Evolutionary conservation across 2,888 invertebrate species (phyloP).

Genomic region (Cheilosia scutellata): DNA sequence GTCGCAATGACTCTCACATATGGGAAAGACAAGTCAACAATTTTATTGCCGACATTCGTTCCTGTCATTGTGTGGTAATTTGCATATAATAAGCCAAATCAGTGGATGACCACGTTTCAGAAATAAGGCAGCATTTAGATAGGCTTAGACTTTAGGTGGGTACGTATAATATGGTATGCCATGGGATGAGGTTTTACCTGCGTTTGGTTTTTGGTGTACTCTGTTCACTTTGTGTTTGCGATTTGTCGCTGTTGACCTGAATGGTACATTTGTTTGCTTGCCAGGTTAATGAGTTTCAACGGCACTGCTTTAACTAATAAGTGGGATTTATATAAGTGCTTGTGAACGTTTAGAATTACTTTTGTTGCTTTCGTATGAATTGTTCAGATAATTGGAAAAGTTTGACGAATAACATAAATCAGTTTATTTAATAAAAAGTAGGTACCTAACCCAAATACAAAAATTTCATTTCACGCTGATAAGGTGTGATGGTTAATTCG

Average conservation of each 20-base stretch:
- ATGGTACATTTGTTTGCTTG: conserved; percentile 17
- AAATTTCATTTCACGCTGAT: no score
- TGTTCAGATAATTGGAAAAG: background rate
- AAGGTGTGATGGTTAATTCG: no score
- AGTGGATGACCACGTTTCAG: conserved; percentile 82
- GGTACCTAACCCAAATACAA: no score
- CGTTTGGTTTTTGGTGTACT: conserved; percentile 43
- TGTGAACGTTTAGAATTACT: background rate
- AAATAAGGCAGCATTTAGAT: conserved; percentile 62
- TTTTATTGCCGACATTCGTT: conserved; percentile 76
- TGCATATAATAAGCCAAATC: conserved; percentile 84
- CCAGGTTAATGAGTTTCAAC: conserved; percentile 32
- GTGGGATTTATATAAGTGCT: conserved; percentile 4
- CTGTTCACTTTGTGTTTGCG: conserved; percentile 44
- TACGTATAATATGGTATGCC: conserved; percentile 30
- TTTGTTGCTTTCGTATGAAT: no score
- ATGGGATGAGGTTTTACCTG: conserved; percentile 51
- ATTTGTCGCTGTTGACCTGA: conserved; percentile 68
- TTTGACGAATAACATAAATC: background rate
- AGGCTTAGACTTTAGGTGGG: background rate
- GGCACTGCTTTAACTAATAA: conserved; percentile 37
- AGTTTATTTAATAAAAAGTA: no score
- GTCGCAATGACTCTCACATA: conserved; percentile 33
- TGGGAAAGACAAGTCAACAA: conserved; percentile 60
- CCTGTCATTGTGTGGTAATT: conserved; percentile 81